Percentiles rank a stretch among this genome's conserved stretches.
Evolutionary conservation across 2,888 invertebrate genomes (phyloP).

Genomic region (Drosophila setosimentum): DNA sequence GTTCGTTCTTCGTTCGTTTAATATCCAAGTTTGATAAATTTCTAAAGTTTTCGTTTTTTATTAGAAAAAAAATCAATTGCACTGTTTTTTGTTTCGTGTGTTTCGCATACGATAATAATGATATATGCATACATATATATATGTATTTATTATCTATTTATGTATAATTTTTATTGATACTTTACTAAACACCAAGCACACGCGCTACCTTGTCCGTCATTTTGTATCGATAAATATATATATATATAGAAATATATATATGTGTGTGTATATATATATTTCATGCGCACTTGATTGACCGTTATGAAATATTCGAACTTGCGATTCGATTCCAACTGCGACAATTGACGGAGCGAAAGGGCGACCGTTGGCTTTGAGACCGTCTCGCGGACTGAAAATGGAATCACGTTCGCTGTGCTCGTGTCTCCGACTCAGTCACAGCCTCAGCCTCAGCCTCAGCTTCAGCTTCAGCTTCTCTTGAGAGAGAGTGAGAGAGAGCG

Average conservation of each 20-base stretch:
- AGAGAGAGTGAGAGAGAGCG: slow-evolving; percentile 7
- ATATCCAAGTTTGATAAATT: slow-evolving; percentile 45
- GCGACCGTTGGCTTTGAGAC: slow-evolving; percentile 69
- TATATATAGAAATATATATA: neutral
- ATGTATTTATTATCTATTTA: slow-evolving; percentile 34
- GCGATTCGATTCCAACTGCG: slow-evolving; percentile 6
- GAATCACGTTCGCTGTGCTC: slow-evolving; percentile 13
- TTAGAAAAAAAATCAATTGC: slow-evolving; percentile 35
- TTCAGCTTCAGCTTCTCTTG: neutral
- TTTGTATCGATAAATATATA: slow-evolving; percentile 14
- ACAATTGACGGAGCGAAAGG: slow-evolving; percentile 30
- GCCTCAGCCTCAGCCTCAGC: slow-evolving; percentile 7
- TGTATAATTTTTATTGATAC: slow-evolving; percentile 15
- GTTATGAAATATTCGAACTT: slow-evolving; percentile 41
- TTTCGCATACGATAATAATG: slow-evolving; percentile 29
- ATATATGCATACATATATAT: slow-evolving; percentile 33
- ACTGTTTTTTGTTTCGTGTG: slow-evolving; percentile 27
- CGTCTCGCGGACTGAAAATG: slow-evolving; percentile 69
- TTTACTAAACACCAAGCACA: slow-evolving; percentile 50
- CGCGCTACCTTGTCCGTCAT: slow-evolving; percentile 44
- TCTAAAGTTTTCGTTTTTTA: slow-evolving; percentile 34
- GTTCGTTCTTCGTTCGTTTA: slow-evolving; percentile 28
- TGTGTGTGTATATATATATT: slow-evolving; percentile 4
- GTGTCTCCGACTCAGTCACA: slow-evolving; percentile 7
- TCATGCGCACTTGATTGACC: slow-evolving; percentile 35